Conservation (phyloP, 1,140 invertebrate genomes). For the Drosophila lini region DNA sequence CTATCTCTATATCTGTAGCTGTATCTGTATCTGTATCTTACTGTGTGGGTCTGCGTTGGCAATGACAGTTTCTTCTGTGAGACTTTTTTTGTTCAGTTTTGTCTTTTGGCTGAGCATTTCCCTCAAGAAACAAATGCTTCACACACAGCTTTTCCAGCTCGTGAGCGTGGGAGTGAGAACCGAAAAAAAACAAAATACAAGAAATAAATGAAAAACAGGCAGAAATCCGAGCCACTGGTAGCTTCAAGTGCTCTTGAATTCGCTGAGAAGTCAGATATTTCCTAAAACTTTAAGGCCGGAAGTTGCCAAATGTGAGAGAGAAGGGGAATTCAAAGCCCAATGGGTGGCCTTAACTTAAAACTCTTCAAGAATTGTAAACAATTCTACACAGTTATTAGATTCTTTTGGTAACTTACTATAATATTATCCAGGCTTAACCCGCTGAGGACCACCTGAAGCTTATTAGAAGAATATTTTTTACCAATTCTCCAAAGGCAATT, state of each 20-base stretch:
- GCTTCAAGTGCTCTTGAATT: constrained; percentile 67
- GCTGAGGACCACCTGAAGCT: constrained; percentile 62
- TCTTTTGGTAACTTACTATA: neutral
- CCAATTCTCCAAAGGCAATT: constrained; percentile 14
- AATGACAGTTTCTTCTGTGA: constrained; percentile 64
- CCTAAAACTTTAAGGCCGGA: constrained; percentile 53
- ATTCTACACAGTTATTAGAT: neutral
- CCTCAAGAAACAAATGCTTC: constrained; percentile 45
- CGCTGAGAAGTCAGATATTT: constrained; percentile 27
- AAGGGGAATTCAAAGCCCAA: neutral
- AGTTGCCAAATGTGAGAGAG: constrained; percentile 54
- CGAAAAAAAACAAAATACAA: constrained; percentile 32
- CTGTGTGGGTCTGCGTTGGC: constrained; percentile 43
- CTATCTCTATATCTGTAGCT: constrained; percentile 10
- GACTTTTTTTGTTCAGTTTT: constrained; percentile 10
- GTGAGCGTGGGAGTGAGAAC: constrained; percentile 77
- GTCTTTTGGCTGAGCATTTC: constrained; percentile 34
- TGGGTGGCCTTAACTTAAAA: constrained; percentile 24
- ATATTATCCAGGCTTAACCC: neutral
- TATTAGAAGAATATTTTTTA: neutral
- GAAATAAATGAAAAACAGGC: constrained; percentile 19
- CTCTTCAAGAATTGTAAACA: neutral
- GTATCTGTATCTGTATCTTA: constrained; percentile 23
- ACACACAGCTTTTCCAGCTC: constrained; percentile 71
- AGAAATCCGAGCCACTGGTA: constrained; percentile 48